These are phyloP conservation scores for Lycophotia porphyrea DNA, from an alignment of 2,888 invertebrate species.

Conservation along the genomic window DNA sequence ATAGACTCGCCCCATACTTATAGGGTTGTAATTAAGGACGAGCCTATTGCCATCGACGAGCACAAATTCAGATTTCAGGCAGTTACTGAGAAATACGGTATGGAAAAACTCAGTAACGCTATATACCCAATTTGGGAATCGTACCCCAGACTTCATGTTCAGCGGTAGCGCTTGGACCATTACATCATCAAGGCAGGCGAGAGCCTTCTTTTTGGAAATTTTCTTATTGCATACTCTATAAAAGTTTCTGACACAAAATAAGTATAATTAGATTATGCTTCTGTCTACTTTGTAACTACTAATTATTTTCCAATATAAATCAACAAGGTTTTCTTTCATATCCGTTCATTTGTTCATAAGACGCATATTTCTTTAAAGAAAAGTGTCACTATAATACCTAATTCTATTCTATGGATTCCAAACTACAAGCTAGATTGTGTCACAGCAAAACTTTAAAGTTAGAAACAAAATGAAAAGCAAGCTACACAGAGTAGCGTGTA, in stretches of 20 bases:
- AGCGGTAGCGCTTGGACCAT: neutral
- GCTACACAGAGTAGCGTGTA: constrained; percentile 6
- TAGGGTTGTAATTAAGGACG: neutral
- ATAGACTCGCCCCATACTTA: neutral
- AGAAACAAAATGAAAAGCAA: constrained; percentile 30
- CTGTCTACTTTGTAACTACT: neutral
- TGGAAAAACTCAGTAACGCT: neutral
- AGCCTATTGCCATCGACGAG: neutral
- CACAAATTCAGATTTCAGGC: too few relatives aligned
- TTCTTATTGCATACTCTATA: neutral
- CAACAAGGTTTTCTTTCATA: neutral
- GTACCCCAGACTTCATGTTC: neutral
- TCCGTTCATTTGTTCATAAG: neutral
- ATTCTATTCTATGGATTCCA: constrained; percentile 7
- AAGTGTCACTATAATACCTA: neutral
- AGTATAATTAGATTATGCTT: too few relatives aligned
- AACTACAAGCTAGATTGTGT: constrained; percentile 20
- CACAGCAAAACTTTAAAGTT: constrained; percentile 14
- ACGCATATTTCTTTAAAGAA: neutral
- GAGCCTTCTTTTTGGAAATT: neutral
- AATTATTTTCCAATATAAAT: neutral
- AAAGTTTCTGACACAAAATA: neutral
- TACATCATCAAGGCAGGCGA: neutral
- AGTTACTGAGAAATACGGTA: neutral
- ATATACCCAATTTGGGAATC: neutral